Evolutionary conservation across 2,888 invertebrate species (phyloP).

Genomic region (Biston betularia): DNA sequence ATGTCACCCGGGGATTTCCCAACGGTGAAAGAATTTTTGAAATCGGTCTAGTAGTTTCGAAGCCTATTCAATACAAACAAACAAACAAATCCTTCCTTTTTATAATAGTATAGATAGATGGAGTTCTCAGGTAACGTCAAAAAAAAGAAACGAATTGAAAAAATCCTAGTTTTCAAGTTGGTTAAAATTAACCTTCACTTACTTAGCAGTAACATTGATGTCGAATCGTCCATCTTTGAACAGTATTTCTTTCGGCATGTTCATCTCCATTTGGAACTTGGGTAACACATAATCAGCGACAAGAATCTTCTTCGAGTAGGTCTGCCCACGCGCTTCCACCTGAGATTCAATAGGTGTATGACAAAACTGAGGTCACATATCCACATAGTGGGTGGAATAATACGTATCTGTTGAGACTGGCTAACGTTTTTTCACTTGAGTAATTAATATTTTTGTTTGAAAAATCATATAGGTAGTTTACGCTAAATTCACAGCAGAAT

Average conservation of each 20-base stretch:
- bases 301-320: conserved; percentile 90
- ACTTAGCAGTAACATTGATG: conserved; percentile 94
- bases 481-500: no score
- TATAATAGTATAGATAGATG: no score
- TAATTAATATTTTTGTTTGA: conserved; percentile 33
- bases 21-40: no score
- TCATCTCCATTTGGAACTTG: conserved; percentile 95
- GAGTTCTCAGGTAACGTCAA: no score
- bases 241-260: conserved; percentile 93
- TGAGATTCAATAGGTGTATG: conserved; percentile 45
- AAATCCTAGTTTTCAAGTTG: background rate
- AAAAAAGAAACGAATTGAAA: no score
- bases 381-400: conserved; percentile 38
- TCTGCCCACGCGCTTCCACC: conserved; percentile 84
- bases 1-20: no score
- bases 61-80: no score
- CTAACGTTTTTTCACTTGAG: conserved; percentile 36
- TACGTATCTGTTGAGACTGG: conserved; percentile 35
- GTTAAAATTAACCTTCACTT: conserved; percentile 57
- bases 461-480: background rate
- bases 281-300: conserved; percentile 97
- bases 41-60: no score
- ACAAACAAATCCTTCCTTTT: no score
- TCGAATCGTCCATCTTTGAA: conserved; percentile 92
- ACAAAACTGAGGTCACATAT: conserved; percentile 44